Conservation (phyloP, 1,140 invertebrate species). For the Delia radicum region DNA sequence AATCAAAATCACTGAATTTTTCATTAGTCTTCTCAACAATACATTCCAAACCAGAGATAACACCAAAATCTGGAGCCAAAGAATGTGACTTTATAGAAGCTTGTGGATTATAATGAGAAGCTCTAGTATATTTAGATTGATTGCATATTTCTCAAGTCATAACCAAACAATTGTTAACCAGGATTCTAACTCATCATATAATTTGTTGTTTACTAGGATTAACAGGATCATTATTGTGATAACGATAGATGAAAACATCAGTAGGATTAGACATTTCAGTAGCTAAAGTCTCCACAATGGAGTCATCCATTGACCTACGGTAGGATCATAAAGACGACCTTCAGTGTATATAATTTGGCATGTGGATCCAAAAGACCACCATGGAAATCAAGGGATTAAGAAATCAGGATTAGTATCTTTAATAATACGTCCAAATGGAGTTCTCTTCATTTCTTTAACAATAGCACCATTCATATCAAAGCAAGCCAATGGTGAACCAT, state of each 20-base stretch:
- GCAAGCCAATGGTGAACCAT: constrained; percentile 85
- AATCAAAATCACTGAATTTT: constrained; percentile 78
- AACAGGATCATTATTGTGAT: constrained; percentile 89
- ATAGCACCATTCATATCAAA: constrained; percentile 89
- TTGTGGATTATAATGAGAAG: constrained; percentile 74
- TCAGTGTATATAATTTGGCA: constrained; percentile 75
- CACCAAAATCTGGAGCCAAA: constrained; percentile 79
- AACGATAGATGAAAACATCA: constrained; percentile 88
- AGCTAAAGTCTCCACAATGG: constrained; percentile 85
- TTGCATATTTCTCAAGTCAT: constrained; percentile 81
- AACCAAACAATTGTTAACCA: constrained; percentile 89
- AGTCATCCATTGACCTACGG: constrained; percentile 92
- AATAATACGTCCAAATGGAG: constrained; percentile 86
- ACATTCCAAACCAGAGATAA: constrained; percentile 84
- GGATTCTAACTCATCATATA: constrained; percentile 80
- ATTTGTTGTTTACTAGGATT: constrained; percentile 73
- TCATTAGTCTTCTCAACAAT: constrained; percentile 82
- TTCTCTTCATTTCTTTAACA: constrained; percentile 87
- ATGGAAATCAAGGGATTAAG: constrained; percentile 91
- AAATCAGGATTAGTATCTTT: constrained; percentile 90
- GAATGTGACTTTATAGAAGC: constrained; percentile 75
- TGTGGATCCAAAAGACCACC: constrained; percentile 83
- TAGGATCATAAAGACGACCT: constrained; percentile 86
- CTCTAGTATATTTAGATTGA: constrained; percentile 75
- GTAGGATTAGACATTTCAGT: constrained; percentile 78